Base-by-base conservation (phyloP, 1,140 invertebrate species). In the Calliopsis andreniformis region DNA sequence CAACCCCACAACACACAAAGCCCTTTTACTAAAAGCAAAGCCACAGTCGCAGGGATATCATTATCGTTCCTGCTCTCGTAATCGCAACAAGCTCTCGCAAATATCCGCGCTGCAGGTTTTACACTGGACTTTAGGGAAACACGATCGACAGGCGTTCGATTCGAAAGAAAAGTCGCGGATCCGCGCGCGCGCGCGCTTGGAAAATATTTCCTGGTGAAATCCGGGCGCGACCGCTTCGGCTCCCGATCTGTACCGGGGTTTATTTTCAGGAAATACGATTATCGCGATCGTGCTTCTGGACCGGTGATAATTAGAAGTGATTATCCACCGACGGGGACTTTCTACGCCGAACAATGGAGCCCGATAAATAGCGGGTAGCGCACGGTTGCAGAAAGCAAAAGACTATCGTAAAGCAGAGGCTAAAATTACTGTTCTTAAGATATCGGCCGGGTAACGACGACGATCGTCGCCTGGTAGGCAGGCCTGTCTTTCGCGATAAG, bases 281-380 rank as follows among this genome's bases (percentile, higher is more conserved):
- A 84, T 84, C 71, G 53, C 62, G 76, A 83, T 82, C 71, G 66
- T 72, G 70, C 66, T 76, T 79, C 77, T 76, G 82, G 51, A 42
- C 80, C 77, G 30, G 66, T 79, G 77, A 84, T 84, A 84, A 84
- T 84, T 83, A 84, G 71, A 76, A 76, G 61, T 68, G 71, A 84
- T 84, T 84, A 84, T 83, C 80, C 68, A 47, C 70, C 42, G 43
- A 8, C 56, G 20, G 39, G 55, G 30, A 84, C 80, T 84, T 84
- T 84, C 77, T 79, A 83, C 67, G 49, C 62, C 30, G 80, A 83
- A 83, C 82, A 84, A 84, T 84, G 77, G 70, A 20, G 16, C 14
- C 14, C 64, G 80, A 84, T 84, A 84, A 84, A 83, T 79, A 70
- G 47, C 43, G 68, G 56, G 63, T 63, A 45, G 47, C 10, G 35